Evolutionary conservation across 2,888 invertebrate species (phyloP), one percentile per base, ranked within the genome.

Genomic region (Augochlorella aurata): DNA sequence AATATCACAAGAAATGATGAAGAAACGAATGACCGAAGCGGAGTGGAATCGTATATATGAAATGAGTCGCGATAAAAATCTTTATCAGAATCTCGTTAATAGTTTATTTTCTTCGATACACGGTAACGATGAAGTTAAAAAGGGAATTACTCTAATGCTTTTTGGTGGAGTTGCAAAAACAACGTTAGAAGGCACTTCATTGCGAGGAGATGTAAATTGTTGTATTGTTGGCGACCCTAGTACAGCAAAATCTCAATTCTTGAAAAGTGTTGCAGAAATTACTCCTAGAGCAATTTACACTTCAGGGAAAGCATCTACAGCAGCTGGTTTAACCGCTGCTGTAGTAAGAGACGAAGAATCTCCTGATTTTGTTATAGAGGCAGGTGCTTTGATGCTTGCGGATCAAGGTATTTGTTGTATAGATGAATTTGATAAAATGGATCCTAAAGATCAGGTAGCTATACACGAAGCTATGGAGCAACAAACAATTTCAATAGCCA

Each of bases 391-490:
- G 49, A 99, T 99, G 99, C 95, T 99, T 91, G 99, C 99, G 0
- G 99, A 99, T 94, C 99, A 99, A 92, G 98, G 99, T 8, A 97
- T 99, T 68, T 99, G 99, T 91, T 99, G 99, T 93, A 99, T 99
- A 89, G 99, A 99, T 92, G 99, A 99, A 94, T 99, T 99, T 94
- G 99, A 99, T 94, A 99, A 99, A 94, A 99, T 99, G 99, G 99
- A 99, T 93, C 95, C 96, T 0, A 95, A 96, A 69, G 99, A 99
- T 95, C 99, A 99, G 94, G 99, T 99, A 9, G 99, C 99, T 67
- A 99, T 99, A 88, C 99, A 99, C 94, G 99, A 99, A 94, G 99
- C 99, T 5, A 99, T 99, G 99, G 99, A 99, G 95, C 99, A 99
- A 92, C 99, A 99, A 94, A 99, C 99, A 0, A 99, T 99, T 89